Conservation (phyloP, 53 echinoderm and acorn worm species). For the Crossaster papposus region DNA sequence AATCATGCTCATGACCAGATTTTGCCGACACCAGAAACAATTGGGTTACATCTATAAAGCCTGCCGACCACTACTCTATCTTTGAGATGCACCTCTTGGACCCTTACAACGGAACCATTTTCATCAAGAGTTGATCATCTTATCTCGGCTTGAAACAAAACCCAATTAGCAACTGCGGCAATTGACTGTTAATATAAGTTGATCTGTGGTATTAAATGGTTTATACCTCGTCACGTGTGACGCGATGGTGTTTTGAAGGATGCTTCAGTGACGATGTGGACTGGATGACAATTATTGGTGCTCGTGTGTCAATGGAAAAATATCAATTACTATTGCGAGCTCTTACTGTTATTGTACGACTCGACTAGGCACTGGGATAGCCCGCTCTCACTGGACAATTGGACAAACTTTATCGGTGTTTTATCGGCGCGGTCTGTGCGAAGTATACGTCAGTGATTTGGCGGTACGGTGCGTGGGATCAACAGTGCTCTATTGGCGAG, state of each 20-base stretch:
- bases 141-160: slow-evolving; percentile 32
- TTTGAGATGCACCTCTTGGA: not conserved
- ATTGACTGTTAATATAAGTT: slow-evolving; percentile 1
- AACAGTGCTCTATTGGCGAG: slow-evolving; percentile 5
- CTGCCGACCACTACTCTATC: not conserved
- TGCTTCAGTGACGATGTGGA: not conserved
- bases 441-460: slow-evolving; percentile 27
- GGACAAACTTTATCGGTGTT: slow-evolving; percentile 1
- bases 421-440: slow-evolving; percentile 12
- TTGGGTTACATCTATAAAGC: not conserved
- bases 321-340: slow-evolving; percentile 23
- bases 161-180: slow-evolving; percentile 12
- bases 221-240: not conserved
- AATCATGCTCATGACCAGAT: not conserved
- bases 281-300: slow-evolving; percentile 31
- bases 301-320: slow-evolving; percentile 24
- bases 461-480: slow-evolving; percentile 5
- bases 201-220: not conserved
- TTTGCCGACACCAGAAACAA: slow-evolving; percentile 5
- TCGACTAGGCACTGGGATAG: not conserved
- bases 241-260: not conserved
- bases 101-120: slow-evolving; percentile 8
- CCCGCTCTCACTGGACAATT: not conserved
- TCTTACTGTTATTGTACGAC: not conserved
- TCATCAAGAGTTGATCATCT: slow-evolving; percentile 17